These are phyloP conservation scores for Liposcelis brunnea DNA, from an alignment of 2,888 invertebrate species.

Conservation along the genomic window DNA sequence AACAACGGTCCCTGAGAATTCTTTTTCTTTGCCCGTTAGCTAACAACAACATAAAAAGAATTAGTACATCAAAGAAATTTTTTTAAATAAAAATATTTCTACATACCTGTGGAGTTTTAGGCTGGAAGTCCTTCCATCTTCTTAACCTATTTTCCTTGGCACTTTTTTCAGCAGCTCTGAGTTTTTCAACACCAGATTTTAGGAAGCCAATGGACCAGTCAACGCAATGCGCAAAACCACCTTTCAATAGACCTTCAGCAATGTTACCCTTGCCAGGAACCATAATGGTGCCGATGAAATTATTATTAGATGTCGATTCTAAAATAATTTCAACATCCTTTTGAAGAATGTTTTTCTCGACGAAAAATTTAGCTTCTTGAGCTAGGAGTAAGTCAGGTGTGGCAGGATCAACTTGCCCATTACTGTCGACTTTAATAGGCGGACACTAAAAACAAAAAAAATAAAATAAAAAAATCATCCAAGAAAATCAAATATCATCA, in stretches of 20 bases:
- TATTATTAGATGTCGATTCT: constrained; percentile 83
- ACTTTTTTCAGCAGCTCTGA: constrained; percentile 65
- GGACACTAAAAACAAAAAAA: constrained; percentile 39
- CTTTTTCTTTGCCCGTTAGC: constrained; percentile 60
- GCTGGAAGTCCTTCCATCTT: constrained; percentile 84
- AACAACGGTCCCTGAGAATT: constrained; percentile 63
- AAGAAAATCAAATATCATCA: constrained; percentile 7
- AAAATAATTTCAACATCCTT: constrained; percentile 76
- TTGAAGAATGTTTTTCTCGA: constrained; percentile 81
- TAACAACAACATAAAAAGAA: constrained; percentile 13
- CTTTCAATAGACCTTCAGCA: constrained; percentile 73
- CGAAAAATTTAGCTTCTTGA: constrained; percentile 87
- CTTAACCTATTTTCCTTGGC: constrained; percentile 77
- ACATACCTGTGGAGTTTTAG: constrained; percentile 44
- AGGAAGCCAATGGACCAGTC: constrained; percentile 83
- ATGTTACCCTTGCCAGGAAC: constrained; percentile 81
- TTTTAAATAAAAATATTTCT: too few species aligned
- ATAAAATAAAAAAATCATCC: neutral
- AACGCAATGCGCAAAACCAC: constrained; percentile 87
- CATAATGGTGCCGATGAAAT: constrained; percentile 82
- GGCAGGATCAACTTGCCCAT: constrained; percentile 46
- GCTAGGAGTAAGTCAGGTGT: constrained; percentile 48
- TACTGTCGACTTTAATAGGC: constrained; percentile 58
- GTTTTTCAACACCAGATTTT: constrained; percentile 58
- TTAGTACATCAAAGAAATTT: neutral